Evolutionary conservation across 2,888 invertebrate genomes (phyloP), one percentile per base, ranked within the genome.

Genomic region (Bembecia ichneumoniformis): DNA sequence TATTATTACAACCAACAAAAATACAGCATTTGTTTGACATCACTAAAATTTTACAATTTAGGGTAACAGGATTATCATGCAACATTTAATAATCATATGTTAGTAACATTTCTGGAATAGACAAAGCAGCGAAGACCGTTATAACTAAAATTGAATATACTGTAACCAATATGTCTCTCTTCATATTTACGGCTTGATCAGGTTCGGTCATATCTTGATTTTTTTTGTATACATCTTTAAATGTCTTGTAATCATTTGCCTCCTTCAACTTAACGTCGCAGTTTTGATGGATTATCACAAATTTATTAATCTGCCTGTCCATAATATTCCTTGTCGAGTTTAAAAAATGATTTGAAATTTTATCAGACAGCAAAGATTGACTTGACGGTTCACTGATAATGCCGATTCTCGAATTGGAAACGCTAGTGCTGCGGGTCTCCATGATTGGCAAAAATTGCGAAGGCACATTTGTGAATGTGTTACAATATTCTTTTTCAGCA

Each of bases 71-170:
- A 28, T 28, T 7, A 2, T 28, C 28, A 7, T 28, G 7, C n/a
- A n/a, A 28, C 7, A 20, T 20, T 20, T 14, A 36, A 11, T 13
- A 40, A 43, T 17, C 13, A 40, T 40, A 40, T 11, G 40, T 13
- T 40, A 40, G 40, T 44, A 73, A 53, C 47, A 76, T 52, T 52
- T 74, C 77, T 1, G 84, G 81, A 56, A 83, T 74, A 1, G 84
- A 79, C 49, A 87, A 63, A 15, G 84, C 84, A 47, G 81, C 82
- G 55, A 87, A 86, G 1, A 87, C 74, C 47, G 82, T 82, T 15
- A 86, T 63, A 20, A 83, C 81, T 49, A 87, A 64, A 58, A 86
- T 67, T 3, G 84, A 84, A 63, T 87, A 87, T 47, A 86, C 59
- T 3, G 82, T 81, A 13, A 87, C 80, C 51, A 87, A 62, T 55